A percentile compares a stretch with the other conserved stretches of the same genome.
These are phyloP conservation scores for Hirtodrosophila alboralis DNA, from an alignment of 2,888 invertebrate genomes.

Conservation along the genomic window DNA sequence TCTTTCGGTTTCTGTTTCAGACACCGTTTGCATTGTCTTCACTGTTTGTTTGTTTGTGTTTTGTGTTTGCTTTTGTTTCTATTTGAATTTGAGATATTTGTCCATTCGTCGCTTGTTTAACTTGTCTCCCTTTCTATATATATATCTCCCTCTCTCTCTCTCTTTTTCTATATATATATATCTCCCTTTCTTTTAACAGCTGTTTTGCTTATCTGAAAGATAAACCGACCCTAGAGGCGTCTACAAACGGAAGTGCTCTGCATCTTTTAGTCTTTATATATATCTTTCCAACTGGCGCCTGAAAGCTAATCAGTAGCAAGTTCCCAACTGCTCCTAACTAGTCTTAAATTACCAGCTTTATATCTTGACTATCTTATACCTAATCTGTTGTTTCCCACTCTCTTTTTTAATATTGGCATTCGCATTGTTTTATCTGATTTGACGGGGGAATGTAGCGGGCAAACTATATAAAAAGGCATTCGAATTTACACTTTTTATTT, in stretches of 20 bases:
- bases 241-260: constrained; percentile 37
- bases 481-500: no score
- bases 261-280: constrained; percentile 20
- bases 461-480: no score
- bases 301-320: constrained; percentile 38
- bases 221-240: constrained; percentile 37
- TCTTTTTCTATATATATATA: constrained; percentile 1
- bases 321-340: constrained; percentile 22
- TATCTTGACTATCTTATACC: constrained; percentile 18
- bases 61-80: constrained; percentile 68
- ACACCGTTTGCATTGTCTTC: constrained; percentile 32
- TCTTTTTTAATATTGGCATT: constrained; percentile 37
- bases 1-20: constrained; percentile 14
- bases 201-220: constrained; percentile 41
- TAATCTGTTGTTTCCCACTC: constrained; percentile 6
- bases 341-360: constrained; percentile 1
- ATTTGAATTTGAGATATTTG: constrained; percentile 71
- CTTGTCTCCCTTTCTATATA: constrained; percentile 28
- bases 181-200: constrained; percentile 25
- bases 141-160: constrained; percentile 1
- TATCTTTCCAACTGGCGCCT: constrained; percentile 45
- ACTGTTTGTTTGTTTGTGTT: constrained; percentile 11
- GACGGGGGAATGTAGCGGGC: no score
- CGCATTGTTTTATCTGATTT: constrained; percentile 7
- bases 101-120: constrained; percentile 43